Evolutionary conservation across 2,113 vertebrate genomes (phyloP).

Genomic region (Pomatorhinus ruficollis): DNA sequence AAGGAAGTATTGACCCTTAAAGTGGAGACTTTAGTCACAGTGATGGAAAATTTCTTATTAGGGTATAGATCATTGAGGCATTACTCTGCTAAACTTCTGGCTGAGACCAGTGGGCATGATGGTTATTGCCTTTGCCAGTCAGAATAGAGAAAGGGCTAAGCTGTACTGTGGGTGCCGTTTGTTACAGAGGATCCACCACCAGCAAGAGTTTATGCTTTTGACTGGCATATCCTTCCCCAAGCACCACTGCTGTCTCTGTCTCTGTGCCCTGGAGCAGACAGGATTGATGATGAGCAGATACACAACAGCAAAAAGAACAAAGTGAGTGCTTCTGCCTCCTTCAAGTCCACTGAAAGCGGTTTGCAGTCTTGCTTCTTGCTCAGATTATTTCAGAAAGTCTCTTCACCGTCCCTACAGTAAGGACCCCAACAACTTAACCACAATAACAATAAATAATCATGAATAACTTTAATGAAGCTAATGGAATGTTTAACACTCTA

Average conservation of each 20-base stretch:
- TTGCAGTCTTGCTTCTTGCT: neutral
- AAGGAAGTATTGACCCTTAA: neutral
- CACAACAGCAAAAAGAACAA: neutral
- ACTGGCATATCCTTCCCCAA: neutral
- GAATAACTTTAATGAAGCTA: neutral
- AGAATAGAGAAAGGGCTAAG: neutral
- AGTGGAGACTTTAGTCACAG: neutral
- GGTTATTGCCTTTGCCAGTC: neutral
- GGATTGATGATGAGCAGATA: neutral
- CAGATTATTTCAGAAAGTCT: neutral
- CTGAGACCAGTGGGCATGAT: neutral
- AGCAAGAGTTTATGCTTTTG: neutral
- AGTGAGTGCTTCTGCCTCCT: neutral
- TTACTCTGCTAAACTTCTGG: neutral
- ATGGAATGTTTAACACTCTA: neutral
- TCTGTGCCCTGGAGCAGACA: neutral
- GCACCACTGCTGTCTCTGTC: neutral
- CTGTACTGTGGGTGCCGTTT: neutral
- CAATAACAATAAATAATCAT: neutral
- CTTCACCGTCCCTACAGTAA: neutral
- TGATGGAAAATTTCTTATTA: neutral
- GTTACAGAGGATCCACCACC: neutral
- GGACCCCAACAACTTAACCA: neutral
- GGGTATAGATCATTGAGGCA: neutral
- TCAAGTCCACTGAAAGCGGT: neutral